Base-by-base conservation (phyloP, 2,113 vertebrate species). In the Megaceryle torquata region DNA sequence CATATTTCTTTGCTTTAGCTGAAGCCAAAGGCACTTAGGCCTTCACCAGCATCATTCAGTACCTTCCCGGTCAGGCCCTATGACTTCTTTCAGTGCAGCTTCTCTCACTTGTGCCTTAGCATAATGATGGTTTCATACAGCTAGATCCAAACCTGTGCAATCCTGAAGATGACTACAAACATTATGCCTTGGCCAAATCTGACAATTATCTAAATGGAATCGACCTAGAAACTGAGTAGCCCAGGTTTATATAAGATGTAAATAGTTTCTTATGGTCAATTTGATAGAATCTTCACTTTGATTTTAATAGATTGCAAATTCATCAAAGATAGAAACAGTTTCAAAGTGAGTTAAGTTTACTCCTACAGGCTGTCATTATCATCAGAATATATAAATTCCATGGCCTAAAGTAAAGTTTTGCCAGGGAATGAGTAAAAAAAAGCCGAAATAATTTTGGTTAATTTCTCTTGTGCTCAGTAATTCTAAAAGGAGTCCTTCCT, bases 221-320 rank as follows among this genome's bases (percentile, higher is more conserved):
- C 44, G 81, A 91, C 35, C 29, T 68, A 68, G 63, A 37, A 35
- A 68, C 33, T 43, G 95, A 82, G 80, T 39, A 94, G 19, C 4
- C 33, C 54, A 69, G 48, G 10, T 63, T 90, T 84, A 24, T 41
- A 25, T 48, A 83, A 94, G 31, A 74, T 77, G 33, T 54, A 53
- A 13, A 6, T 86, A 77, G 29, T 81, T 79, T n/a, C 44, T 41
- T 56, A 54, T 54, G 46, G 44, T 31, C 61, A 70, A 5, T 51
- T 81, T 84, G 25, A 12, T 90, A 43, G 54, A 81, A 41, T 84
- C 60, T 53, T 39, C 31, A 35, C 18, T 82, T 89, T 39, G 9
- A 69, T 96, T 90, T 71, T 86, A 79, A 79, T n/a, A 96, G 43
- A 31, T 82, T 80, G n/a, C 5, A 56, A 94, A 63, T 83, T 67